Evolutionary conservation across 2,797 vertebrate genomes (phyloP).

Genomic region (Amniataba percoides): DNA sequence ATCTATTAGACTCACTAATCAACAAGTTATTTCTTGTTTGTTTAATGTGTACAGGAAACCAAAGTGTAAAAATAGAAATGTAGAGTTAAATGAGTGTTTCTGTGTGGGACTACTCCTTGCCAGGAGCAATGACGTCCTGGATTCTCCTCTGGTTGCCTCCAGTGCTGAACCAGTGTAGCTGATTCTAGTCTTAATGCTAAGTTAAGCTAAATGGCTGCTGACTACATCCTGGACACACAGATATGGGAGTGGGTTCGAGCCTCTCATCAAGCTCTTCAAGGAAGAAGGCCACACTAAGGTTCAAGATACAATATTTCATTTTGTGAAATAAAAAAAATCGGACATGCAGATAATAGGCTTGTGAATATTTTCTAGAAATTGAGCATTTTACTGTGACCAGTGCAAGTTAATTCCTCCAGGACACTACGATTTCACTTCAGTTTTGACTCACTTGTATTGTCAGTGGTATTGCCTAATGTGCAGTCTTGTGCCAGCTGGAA

Average conservation of each 20-base stretch:
- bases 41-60: neutral
- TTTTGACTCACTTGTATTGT: neutral
- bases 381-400: neutral
- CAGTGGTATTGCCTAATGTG: neutral
- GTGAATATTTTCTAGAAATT: neutral
- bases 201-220: neutral
- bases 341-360: neutral
- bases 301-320: neutral
- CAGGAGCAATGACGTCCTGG: neutral
- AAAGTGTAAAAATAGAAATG: neutral
- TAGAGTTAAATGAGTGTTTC: neutral
- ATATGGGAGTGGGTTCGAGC: neutral
- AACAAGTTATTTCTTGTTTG: neutral
- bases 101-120: neutral
- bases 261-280: neutral
- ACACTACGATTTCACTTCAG: constrained; percentile 6
- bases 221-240: neutral
- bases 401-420: neutral
- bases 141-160: neutral
- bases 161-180: neutral
- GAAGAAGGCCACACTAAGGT: neutral
- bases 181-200: constrained; percentile 7
- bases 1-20: neutral
- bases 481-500: neutral
- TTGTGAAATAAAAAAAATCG: neutral